Base-by-base conservation (phyloP, 2,888 invertebrate species). In the Eledona agricola region DNA sequence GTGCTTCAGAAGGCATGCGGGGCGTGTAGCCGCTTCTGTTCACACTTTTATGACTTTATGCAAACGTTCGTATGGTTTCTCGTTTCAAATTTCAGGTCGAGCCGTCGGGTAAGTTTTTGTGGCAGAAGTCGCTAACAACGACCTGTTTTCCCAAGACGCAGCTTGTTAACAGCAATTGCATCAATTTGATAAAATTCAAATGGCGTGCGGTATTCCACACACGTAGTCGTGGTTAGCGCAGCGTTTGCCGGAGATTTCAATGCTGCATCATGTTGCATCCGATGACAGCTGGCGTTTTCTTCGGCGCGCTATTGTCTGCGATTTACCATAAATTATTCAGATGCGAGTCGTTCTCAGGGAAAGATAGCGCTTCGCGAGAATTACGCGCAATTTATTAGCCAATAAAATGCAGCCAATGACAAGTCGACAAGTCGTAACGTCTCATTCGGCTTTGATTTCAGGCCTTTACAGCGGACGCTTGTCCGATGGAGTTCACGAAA, bases 401-500 rank as follows among this genome's bases (percentile, higher is more conserved):
- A 19, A 42, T 42, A 42, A 42, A 42, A 42, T 42, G 28, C 42
- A 26, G 28, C 6, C 11, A 19, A 19, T 19, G 19, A 19, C 4
- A 19, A 19, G 5, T 4, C 5, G 19, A 4, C 5, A 4, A 5
- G 19, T 19, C 19, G 5, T 19, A 5, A 19, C 3, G n/a, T n/a
- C n/a, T n/a, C n/a, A n/a, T n/a, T n/a, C 10, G 26, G 12, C 22
- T 35, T 23, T 11, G 12, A 16, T 74, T 76, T 13, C 70, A 80
- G 80, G 80, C 20, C 63, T 78, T 10, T 80, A 80, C 64, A 75
- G 78, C 53, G 74, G 73, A 51, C 77, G 79, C 67, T 67, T 83
- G 11, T 43, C 22, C 4, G 75, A 78, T 20, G 78, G 80, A 59
- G 81, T 80, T 63, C 80, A 85, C 66, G 79, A 86, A 63, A 81